Percentiles rank a stretch among this genome's conserved stretches.
phyloP scores from a whole-genome alignment of 2,113 vertebrate genomes.

The Paedocypris sp. region DNA sequence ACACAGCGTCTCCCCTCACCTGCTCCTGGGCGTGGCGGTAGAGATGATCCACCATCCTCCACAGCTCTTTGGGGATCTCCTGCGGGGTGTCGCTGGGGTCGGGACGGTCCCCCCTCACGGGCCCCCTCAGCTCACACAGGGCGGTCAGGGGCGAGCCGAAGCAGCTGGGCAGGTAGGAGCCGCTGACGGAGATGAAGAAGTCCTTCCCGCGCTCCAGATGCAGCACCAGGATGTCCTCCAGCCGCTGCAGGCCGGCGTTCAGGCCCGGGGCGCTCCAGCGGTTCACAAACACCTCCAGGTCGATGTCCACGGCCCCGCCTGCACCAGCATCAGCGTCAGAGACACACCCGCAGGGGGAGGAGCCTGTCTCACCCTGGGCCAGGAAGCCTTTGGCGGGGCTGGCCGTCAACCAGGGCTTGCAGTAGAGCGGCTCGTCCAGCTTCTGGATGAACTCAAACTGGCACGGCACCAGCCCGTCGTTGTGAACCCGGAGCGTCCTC shows the following conservation, averaged over 20 bases:
- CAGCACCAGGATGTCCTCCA: slow-evolving; percentile 92
- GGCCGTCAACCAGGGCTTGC: slow-evolving; percentile 83
- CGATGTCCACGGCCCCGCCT: slow-evolving; percentile 73
- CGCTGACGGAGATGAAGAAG: slow-evolving; percentile 83
- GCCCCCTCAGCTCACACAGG: slow-evolving; percentile 75
- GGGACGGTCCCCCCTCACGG: too few relatives aligned
- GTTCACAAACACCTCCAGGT: slow-evolving; percentile 89
- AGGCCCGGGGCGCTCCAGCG: slow-evolving; percentile 76
- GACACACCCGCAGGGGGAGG: not conserved
- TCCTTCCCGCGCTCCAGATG: slow-evolving; percentile 86
- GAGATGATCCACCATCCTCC: slow-evolving; percentile 93
- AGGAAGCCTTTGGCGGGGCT: slow-evolving; percentile 83
- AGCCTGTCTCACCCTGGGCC: slow-evolving; percentile 67
- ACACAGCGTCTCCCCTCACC: slow-evolving; percentile 64
- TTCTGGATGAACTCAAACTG: slow-evolving; percentile 94
- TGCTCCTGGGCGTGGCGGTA: slow-evolving; percentile 77
- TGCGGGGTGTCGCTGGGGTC: slow-evolving; percentile 72
- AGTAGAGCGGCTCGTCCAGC: slow-evolving; percentile 75
- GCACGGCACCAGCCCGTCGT: slow-evolving; percentile 85
- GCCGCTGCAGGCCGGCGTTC: slow-evolving; percentile 72
- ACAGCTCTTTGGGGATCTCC: slow-evolving; percentile 65
- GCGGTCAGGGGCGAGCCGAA: slow-evolving; percentile 76
- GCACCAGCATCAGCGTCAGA: slow-evolving; percentile 1
- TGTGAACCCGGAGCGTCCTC: slow-evolving; percentile 68
- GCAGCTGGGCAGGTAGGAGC: slow-evolving; percentile 89